A percentile compares a stretch with the other conserved stretches of the same genome.
Conservation (phyloP, 1,140 invertebrate species). For the Sinonovacula constricta region DNA sequence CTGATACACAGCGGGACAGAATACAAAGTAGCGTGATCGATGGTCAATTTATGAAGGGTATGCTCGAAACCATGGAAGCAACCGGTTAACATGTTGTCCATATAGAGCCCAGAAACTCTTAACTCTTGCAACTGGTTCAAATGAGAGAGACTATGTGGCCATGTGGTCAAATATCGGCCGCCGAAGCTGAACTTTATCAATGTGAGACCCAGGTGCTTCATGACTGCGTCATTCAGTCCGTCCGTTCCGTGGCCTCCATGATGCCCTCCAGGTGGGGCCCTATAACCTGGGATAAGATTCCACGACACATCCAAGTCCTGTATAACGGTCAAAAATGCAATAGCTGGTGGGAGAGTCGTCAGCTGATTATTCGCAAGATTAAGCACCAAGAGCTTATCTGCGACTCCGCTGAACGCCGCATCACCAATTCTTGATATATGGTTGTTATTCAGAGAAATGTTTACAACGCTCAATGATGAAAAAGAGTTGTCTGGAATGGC, state of each 20-base stretch:
- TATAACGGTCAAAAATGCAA: neutral
- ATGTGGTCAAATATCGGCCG: neutral
- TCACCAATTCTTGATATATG: neutral
- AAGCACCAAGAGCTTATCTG: neutral
- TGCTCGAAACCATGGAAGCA: constrained; percentile 47
- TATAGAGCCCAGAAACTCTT: constrained; percentile 7
- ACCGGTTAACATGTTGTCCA: constrained; percentile 12
- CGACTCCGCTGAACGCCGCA: constrained; percentile 1
- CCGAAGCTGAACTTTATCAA: constrained; percentile 38
- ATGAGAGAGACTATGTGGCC: constrained; percentile 28
- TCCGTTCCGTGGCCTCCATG: constrained; percentile 19
- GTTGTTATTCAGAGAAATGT: constrained; percentile 28
- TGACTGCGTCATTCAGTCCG: constrained; percentile 22
- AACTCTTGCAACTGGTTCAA: constrained; percentile 30
- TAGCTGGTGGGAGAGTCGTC: neutral
- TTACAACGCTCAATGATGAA: neutral
- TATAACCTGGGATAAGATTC: constrained; percentile 32
- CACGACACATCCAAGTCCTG: constrained; percentile 10
- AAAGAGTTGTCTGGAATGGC: constrained; percentile 9
- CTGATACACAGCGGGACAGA: constrained; percentile 30
- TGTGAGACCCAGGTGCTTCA: constrained; percentile 14
- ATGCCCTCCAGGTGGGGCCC: neutral
- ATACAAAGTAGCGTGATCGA: constrained; percentile 10
- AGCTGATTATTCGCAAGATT: constrained; percentile 26
- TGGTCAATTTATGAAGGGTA: constrained; percentile 17